Conservation (phyloP, 1,140 invertebrate species). For the Polypedilum pembai region DNA sequence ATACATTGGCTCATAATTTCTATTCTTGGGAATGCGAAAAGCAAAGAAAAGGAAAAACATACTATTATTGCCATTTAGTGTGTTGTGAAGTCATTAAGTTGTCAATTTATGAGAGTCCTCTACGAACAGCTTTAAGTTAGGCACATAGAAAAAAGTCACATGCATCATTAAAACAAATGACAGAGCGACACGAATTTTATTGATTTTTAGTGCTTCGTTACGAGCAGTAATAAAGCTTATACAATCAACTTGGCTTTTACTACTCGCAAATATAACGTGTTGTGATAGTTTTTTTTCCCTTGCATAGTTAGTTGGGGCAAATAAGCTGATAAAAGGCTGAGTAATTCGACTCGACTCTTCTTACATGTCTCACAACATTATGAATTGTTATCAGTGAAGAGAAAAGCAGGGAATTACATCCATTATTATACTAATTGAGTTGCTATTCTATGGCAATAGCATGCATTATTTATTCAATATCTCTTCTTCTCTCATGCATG, state of each 20-base stretch:
- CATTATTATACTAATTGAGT: conserved; percentile 19
- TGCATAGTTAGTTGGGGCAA: neutral
- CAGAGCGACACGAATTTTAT: conserved; percentile 14
- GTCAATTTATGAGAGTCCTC: conserved; percentile 17
- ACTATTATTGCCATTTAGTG: conserved; percentile 27
- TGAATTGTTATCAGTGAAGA: neutral
- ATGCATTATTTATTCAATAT: conserved; percentile 4
- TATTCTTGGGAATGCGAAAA: neutral
- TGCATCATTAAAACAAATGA: conserved; percentile 27
- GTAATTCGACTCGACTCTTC: neutral
- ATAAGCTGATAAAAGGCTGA: neutral
- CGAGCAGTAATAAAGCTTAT: neutral
- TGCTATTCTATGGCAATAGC: neutral
- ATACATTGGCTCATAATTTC: no score
- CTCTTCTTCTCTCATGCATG: conserved; percentile 4
- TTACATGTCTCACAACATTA: neutral
- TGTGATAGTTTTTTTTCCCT: no score
- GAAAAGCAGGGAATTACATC: neutral
- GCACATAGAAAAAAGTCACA: conserved; percentile 8
- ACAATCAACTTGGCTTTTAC: neutral
- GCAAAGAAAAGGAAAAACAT: conserved; percentile 7
- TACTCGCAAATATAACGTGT: neutral
- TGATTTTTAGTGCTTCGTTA: neutral
- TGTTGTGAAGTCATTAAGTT: conserved; percentile 28
- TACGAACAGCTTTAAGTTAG: neutral